Evolutionary conservation across 1,140 invertebrate species (phyloP).

Genomic region (Drosophila dunni): DNA sequence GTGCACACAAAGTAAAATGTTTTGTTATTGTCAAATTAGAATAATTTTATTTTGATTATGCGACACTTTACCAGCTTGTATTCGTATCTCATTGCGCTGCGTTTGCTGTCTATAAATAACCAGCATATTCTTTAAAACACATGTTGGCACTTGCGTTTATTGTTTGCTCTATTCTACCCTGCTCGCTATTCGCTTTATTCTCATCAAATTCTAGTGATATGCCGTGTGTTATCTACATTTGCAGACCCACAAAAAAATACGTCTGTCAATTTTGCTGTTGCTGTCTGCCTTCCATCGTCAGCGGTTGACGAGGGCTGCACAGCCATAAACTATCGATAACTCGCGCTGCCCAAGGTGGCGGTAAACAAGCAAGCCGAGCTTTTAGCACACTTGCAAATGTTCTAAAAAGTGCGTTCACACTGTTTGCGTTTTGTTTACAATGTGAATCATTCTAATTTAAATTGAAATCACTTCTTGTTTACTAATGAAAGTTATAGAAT

Average conservation of each 20-base stretch:
- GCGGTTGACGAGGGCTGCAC: conserved; percentile 47
- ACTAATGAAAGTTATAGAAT: no score
- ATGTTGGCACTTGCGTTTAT: conserved; percentile 46
- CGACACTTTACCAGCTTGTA: conserved; percentile 62
- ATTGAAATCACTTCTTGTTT: no score
- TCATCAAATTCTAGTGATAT: conserved; percentile 4
- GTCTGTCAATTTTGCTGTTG: conserved; percentile 34
- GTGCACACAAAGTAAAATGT: background rate
- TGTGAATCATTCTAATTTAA: no score
- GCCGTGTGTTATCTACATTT: conserved; percentile 16
- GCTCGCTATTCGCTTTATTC: background rate
- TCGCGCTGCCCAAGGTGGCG: conserved; percentile 29
- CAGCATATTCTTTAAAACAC: conserved; percentile 47
- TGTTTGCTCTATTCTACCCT: conserved; percentile 37
- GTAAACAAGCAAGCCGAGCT: background rate
- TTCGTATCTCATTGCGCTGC: conserved; percentile 69
- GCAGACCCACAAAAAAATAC: background rate
- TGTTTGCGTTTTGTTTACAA: no score
- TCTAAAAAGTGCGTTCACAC: background rate
- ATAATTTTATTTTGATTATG: background rate
- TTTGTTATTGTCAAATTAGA: background rate
- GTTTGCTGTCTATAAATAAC: conserved; percentile 51
- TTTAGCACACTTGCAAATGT: conserved; percentile 7
- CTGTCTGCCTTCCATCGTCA: conserved; percentile 12
- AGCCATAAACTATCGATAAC: conserved; percentile 32